Evolutionary conservation across 23 tunicate genomes (phyloP).

Genomic region (Halocynthia aurantium): DNA sequence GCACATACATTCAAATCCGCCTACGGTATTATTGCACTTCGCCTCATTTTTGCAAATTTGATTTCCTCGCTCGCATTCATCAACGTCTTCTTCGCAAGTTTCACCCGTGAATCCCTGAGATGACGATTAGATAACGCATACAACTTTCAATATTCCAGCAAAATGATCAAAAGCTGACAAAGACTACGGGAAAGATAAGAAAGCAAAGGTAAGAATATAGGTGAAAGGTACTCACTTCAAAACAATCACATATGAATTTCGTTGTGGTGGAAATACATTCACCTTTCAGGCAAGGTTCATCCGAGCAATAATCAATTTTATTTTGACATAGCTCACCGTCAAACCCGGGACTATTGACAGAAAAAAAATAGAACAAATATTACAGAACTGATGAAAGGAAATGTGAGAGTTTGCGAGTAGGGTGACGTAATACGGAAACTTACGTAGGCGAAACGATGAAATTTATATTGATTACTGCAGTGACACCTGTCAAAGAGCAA

Average conservation of each 20-base stretch:
- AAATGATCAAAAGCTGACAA: neutral
- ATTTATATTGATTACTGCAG: no score
- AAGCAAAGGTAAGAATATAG: neutral
- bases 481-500: no score
- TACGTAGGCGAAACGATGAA: no score
- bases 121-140: neutral
- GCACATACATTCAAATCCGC: conserved; percentile 15
- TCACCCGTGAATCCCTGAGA: conserved; percentile 11
- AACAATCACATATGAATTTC: conserved; percentile 5
- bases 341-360: no score
- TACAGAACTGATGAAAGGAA: no score
- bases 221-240: conserved; percentile 1
- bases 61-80: conserved; percentile 39
- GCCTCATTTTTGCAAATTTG: conserved; percentile 36
- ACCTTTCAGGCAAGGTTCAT: no score
- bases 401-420: no score
- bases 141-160: neutral
- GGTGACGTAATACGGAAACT: no score
- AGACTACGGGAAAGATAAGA: neutral
- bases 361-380: no score
- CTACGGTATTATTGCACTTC: neutral
- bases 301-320: no score
- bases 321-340: no score
- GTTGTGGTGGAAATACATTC: no score
- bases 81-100: conserved; percentile 27